Evolutionary conservation across 2,797 vertebrate genomes (phyloP).

Genomic region (Ctenosaura bakeri): DNA sequence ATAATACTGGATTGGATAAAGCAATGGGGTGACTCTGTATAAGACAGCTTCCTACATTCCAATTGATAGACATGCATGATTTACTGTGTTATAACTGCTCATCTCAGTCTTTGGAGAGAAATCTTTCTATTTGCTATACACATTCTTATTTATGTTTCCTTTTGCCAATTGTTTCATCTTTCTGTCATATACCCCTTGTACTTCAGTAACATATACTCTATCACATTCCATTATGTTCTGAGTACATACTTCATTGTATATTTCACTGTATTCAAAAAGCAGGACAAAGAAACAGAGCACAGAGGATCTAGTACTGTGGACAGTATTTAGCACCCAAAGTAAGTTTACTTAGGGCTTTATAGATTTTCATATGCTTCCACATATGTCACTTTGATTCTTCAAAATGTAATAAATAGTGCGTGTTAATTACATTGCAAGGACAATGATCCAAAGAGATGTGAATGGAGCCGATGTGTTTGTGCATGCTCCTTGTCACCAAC

Average conservation of each 20-base stretch:
- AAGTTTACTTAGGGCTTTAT: not conserved
- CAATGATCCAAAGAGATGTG: not conserved
- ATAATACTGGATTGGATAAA: no score
- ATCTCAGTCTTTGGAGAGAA: not conserved
- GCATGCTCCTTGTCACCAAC: not conserved
- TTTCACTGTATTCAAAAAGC: not conserved
- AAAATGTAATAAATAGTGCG: not conserved
- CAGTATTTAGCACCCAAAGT: not conserved
- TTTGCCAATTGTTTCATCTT: not conserved
- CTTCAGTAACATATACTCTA: not conserved
- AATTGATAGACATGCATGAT: not conserved
- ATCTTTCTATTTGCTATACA: not conserved
- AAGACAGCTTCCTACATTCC: no score
- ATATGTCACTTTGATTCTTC: not conserved
- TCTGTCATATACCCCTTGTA: not conserved
- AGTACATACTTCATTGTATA: no score
- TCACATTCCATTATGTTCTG: no score
- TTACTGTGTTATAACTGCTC: not conserved
- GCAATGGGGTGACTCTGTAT: no score
- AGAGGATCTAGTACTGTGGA: not conserved
- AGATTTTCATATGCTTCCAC: conserved; percentile 7
- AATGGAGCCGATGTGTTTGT: not conserved
- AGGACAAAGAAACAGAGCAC: conserved; percentile 6
- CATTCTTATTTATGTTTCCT: not conserved
- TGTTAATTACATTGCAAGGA: conserved; percentile 24